Evolutionary conservation across 2,113 vertebrate species (phyloP).

Genomic region (Bagarius yarrelli): DNA sequence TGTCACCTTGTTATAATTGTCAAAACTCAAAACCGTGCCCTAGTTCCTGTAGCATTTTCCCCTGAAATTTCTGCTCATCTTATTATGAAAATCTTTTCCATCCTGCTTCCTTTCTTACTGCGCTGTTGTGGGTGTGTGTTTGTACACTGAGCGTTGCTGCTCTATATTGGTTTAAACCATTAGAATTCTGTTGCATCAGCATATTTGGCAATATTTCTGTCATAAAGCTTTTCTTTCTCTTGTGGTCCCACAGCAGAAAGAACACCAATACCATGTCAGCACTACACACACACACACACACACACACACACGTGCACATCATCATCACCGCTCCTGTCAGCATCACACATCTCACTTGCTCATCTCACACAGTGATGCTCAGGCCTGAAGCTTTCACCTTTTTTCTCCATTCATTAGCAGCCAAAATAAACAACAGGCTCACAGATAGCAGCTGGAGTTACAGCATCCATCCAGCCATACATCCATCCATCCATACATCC

Average conservation of each 20-base stretch:
- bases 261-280: not conserved
- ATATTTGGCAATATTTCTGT: slow-evolving; percentile 5
- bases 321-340: not conserved
- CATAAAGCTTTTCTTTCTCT: not conserved
- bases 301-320: slow-evolving; percentile 36
- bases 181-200: not conserved
- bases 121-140: not conserved
- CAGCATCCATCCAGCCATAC: slow-evolving; percentile 46
- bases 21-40: not conserved
- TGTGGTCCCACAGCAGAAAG: not conserved
- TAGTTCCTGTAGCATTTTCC: not conserved
- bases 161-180: not conserved
- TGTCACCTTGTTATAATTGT: not conserved
- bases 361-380: slow-evolving; percentile 37
- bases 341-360: slow-evolving; percentile 5
- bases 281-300: not conserved
- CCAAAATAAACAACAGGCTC: slow-evolving; percentile 68
- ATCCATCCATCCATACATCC: no score
- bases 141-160: not conserved
- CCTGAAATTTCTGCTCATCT: not conserved
- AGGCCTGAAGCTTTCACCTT: slow-evolving; percentile 26
- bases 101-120: not conserved
- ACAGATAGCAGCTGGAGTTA: slow-evolving; percentile 47
- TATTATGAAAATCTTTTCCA: not conserved
- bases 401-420: slow-evolving; percentile 32